Evolutionary conservation across 2,113 vertebrate genomes (phyloP).

Genomic region (Galbula dea): DNA sequence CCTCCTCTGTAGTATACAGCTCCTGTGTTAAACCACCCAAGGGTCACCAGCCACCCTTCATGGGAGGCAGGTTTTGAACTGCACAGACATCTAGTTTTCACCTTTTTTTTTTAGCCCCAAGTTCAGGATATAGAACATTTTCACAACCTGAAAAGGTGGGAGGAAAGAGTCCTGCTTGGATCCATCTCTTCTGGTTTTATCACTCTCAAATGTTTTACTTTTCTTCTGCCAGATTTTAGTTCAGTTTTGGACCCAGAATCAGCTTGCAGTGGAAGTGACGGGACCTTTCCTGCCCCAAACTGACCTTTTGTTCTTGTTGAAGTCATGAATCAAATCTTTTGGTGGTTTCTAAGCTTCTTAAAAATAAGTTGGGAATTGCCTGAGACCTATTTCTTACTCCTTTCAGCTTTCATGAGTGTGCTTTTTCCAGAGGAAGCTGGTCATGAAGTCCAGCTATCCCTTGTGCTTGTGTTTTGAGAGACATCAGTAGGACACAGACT

Average conservation of each 20-base stretch:
- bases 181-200: background rate
- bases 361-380: background rate
- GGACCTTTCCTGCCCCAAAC: background rate
- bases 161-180: background rate
- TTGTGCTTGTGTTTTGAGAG: background rate
- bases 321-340: background rate
- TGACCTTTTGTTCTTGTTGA: background rate
- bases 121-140: background rate
- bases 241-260: background rate
- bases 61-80: background rate
- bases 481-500: background rate
- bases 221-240: background rate
- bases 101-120: background rate
- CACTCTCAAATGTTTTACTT: background rate
- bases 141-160: background rate
- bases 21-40: background rate
- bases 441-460: background rate
- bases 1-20: background rate
- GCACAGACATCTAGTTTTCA: background rate
- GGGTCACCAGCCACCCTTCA: background rate
- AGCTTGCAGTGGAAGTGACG: background rate
- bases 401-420: background rate
- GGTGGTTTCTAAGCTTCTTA: background rate
- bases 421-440: background rate
- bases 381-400: background rate